phyloP scores from a whole-genome alignment of 2,797 vertebrate genomes.

The Lacerta viridis region DNA sequence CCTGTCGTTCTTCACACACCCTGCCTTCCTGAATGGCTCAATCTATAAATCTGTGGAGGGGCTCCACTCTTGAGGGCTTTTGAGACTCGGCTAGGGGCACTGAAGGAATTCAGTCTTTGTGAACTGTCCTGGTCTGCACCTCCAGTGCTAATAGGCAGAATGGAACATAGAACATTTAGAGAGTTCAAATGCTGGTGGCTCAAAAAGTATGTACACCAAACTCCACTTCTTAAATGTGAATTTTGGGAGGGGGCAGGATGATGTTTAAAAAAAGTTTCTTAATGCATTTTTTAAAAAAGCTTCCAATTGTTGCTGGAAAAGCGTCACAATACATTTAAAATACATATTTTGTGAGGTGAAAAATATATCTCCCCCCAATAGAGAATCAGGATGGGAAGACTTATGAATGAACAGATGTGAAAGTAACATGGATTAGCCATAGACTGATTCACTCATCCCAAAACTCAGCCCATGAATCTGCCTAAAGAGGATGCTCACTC shows the following conservation, averaged over 20 bases:
- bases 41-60: not conserved
- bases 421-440: not conserved
- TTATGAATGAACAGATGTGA: not conserved
- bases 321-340: not conserved
- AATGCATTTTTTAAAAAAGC: too few species aligned
- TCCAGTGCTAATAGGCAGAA: not conserved
- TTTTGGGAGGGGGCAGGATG: not conserved
- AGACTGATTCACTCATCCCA: not conserved
- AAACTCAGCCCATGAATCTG: not conserved
- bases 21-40: not conserved
- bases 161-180: too few species aligned
- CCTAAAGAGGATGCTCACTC: not conserved
- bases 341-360: not conserved
- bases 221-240: not conserved
- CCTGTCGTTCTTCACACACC: not conserved
- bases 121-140: not conserved
- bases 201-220: too few species aligned
- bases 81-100: not conserved
- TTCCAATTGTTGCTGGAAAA: not conserved
- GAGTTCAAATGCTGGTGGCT: too few species aligned
- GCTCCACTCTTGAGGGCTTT: not conserved
- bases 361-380: not conserved
- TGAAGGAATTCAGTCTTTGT: not conserved
- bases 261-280: too few species aligned
- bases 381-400: not conserved